Conservation (phyloP, 2,888 invertebrate species). For the Pecten maximus region DNA sequence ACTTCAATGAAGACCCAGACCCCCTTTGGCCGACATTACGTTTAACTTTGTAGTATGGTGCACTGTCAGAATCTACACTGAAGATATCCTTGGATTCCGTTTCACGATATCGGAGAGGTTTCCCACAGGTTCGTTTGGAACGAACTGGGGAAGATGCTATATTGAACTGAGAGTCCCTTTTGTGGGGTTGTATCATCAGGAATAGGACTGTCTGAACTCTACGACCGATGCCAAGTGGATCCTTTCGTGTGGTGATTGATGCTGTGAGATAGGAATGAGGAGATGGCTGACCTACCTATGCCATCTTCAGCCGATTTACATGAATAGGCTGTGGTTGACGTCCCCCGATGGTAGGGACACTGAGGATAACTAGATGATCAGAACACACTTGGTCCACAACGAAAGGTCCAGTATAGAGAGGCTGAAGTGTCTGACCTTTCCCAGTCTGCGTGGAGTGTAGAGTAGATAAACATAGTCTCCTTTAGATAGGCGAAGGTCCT, state of each 20-base stretch:
- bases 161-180: no score
- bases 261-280: background rate
- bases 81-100: background rate
- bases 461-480: background rate
- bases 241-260: background rate
- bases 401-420: slow-evolving; percentile 38
- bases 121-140: no score
- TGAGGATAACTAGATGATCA: slow-evolving; percentile 47
- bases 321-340: slow-evolving; percentile 47
- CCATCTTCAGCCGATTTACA: slow-evolving; percentile 54
- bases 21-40: slow-evolving; percentile 35
- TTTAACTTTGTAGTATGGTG: slow-evolving; percentile 38
- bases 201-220: background rate
- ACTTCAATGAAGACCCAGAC: background rate
- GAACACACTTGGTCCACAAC: slow-evolving; percentile 48
- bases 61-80: background rate
- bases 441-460: background rate
- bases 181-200: no score
- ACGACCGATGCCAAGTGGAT: background rate
- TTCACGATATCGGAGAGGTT: no score
- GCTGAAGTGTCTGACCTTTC: background rate
- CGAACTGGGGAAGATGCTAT: no score
- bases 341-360: slow-evolving; percentile 37
- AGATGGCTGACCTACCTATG: slow-evolving; percentile 54
- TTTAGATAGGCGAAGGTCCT: background rate